Percentiles rank a stretch among this genome's conserved stretches.
Evolutionary conservation across 2,888 invertebrate species (phyloP).

Genomic region (Hypomecis atomaria): DNA sequence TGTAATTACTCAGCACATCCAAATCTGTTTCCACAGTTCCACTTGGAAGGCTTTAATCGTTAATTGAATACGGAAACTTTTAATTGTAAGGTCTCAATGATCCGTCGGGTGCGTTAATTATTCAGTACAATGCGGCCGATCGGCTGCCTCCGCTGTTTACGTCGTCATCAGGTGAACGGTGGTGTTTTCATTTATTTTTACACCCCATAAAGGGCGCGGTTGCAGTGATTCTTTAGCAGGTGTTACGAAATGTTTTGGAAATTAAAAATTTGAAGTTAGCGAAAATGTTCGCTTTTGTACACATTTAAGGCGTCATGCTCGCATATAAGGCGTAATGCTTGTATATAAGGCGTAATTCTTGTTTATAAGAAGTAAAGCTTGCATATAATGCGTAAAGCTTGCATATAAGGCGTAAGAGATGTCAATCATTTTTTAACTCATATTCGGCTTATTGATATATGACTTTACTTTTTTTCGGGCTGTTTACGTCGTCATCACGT

Average conservation of each 20-base stretch:
- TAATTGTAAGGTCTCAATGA: constrained; percentile 71
- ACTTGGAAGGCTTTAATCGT: constrained; percentile 57
- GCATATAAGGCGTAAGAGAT: too few species aligned
- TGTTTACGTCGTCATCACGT: too few species aligned
- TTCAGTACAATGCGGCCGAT: constrained; percentile 62
- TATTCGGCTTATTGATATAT: too few species aligned
- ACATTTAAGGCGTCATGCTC: too few species aligned
- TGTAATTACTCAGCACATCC: constrained; percentile 7
- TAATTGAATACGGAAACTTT: constrained; percentile 67
- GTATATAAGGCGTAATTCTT: too few species aligned
- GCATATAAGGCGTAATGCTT: too few species aligned
- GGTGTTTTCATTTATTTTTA: constrained; percentile 53
- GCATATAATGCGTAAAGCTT: too few species aligned
- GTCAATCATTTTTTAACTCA: too few species aligned
- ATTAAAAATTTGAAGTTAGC: neutral
- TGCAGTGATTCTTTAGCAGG: constrained; percentile 3
- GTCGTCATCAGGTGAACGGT: constrained; percentile 29
- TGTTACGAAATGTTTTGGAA: neutral
- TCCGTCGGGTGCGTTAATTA: constrained; percentile 62
- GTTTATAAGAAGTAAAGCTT: too few species aligned
- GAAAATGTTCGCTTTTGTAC: too few species aligned
- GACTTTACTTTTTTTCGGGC: too few species aligned
- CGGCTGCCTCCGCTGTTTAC: constrained; percentile 51
- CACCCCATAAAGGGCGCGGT: constrained; percentile 19
- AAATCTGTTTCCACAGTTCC: constrained; percentile 8